Evolutionary conservation across 2,888 invertebrate species (phyloP).

Genomic region (Ophion ellenae): DNA sequence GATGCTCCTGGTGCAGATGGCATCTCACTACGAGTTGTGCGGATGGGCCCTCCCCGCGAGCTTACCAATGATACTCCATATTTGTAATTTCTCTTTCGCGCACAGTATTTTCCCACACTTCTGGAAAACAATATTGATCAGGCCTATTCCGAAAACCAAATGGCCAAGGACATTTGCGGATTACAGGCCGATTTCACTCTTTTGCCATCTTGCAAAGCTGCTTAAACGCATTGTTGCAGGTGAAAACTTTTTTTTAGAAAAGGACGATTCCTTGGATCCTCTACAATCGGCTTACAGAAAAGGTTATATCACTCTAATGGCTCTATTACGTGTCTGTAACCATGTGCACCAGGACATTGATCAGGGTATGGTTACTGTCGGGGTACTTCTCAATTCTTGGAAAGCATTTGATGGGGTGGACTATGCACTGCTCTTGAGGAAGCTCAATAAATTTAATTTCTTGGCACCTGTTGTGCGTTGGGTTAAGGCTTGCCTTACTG

Average conservation of each 20-base stretch:
- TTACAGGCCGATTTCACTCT: slow-evolving; percentile 70
- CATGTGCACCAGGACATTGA: slow-evolving; percentile 70
- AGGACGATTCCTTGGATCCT: slow-evolving; percentile 67
- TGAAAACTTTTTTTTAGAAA: slow-evolving; percentile 62
- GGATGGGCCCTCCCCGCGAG: not conserved
- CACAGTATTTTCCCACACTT: not conserved
- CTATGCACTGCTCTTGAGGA: not conserved
- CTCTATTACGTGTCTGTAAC: slow-evolving; percentile 70
- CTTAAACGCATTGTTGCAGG: slow-evolving; percentile 62
- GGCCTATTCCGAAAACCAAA: not conserved
- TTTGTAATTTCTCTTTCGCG: not conserved
- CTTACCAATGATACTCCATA: not conserved
- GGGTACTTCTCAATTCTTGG: slow-evolving; percentile 5
- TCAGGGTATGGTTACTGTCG: slow-evolving; percentile 38
- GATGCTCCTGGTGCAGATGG: not conserved
- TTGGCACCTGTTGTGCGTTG: not conserved
- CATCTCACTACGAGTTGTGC: not conserved
- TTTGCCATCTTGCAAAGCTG: slow-evolving; percentile 67
- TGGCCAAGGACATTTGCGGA: not conserved
- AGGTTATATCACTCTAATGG: slow-evolving; percentile 71
- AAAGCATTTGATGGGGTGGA: slow-evolving; percentile 16
- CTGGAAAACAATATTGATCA: slow-evolving; percentile 1
- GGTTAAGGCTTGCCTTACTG: not conserved
- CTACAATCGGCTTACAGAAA: slow-evolving; percentile 73
- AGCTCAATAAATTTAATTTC: not conserved